These are phyloP conservation scores for Troides aeacus DNA, from an alignment of 2,888 invertebrate species.

Conservation along the genomic window DNA sequence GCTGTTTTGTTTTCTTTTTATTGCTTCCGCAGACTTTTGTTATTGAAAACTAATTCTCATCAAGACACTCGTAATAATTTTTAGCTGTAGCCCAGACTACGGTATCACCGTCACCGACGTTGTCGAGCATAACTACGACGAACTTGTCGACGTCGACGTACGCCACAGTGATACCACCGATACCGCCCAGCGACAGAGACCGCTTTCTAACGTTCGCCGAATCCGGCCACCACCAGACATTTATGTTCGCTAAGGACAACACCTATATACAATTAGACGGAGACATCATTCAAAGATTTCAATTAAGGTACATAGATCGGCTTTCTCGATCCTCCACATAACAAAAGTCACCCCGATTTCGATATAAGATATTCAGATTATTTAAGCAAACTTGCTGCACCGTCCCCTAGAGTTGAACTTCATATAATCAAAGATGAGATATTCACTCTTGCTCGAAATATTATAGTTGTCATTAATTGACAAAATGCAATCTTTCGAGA, in stretches of 20 bases:
- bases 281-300: conserved; percentile 93
- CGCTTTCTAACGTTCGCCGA: conserved; percentile 91
- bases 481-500: too few relatives aligned
- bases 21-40: background rate
- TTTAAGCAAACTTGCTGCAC: too few relatives aligned
- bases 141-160: conserved; percentile 67
- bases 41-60: conserved; percentile 1
- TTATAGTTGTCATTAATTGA: too few relatives aligned
- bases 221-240: conserved; percentile 91
- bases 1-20: background rate
- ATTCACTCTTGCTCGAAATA: too few relatives aligned
- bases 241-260: conserved; percentile 94
- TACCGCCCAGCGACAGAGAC: conserved; percentile 87
- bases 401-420: too few relatives aligned
- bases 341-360: too few relatives aligned
- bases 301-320: conserved; percentile 83
- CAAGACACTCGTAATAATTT: conserved; percentile 33
- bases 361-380: too few relatives aligned
- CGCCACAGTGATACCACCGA: conserved; percentile 78
- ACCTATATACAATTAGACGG: conserved; percentile 95
- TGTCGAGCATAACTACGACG: conserved; percentile 62
- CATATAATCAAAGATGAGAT: too few relatives aligned
- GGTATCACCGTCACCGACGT: conserved; percentile 49
- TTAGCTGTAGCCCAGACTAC: conserved; percentile 65
- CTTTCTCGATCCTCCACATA: background rate